A percentile compares a stretch with the other conserved stretches of the same genome.
These are phyloP conservation scores for Arctia plantaginis DNA, from an alignment of 2,888 invertebrate species.

Conservation along the genomic window DNA sequence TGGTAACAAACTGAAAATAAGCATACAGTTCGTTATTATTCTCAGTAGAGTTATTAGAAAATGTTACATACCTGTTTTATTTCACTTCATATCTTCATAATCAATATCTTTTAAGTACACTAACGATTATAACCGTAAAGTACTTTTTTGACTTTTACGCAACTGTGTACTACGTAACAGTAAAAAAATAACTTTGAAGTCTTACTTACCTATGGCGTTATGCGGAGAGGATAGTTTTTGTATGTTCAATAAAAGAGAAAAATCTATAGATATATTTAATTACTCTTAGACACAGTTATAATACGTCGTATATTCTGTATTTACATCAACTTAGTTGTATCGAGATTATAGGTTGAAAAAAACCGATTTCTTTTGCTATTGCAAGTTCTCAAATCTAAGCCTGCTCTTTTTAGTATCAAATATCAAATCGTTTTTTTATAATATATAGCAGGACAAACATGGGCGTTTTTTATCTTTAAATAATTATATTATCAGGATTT, in stretches of 20 bases:
- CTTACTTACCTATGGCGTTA: neutral
- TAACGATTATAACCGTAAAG: neutral
- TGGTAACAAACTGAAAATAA: neutral
- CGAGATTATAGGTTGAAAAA: constrained; percentile 46
- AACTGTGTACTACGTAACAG: no score
- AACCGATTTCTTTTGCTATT: neutral
- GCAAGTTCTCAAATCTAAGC: neutral
- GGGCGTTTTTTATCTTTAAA: neutral
- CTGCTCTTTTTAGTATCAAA: neutral
- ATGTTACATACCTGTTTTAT: no score
- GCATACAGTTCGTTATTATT: neutral
- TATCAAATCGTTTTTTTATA: neutral
- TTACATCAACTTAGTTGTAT: constrained; percentile 71
- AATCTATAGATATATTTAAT: constrained; percentile 74
- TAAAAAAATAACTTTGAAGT: neutral
- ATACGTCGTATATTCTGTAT: constrained; percentile 70
- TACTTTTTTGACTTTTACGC: no score
- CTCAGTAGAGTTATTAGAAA: neutral
- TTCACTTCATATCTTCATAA: neutral
- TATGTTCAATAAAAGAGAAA: constrained; percentile 55
- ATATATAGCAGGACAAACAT: neutral
- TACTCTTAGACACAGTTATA: constrained; percentile 73
- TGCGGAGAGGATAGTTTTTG: neutral
- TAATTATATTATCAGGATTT: neutral
- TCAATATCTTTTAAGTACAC: neutral